Evolutionary conservation across 2,888 invertebrate species (phyloP).

Genomic region (Cordylochernes scorpioides): DNA sequence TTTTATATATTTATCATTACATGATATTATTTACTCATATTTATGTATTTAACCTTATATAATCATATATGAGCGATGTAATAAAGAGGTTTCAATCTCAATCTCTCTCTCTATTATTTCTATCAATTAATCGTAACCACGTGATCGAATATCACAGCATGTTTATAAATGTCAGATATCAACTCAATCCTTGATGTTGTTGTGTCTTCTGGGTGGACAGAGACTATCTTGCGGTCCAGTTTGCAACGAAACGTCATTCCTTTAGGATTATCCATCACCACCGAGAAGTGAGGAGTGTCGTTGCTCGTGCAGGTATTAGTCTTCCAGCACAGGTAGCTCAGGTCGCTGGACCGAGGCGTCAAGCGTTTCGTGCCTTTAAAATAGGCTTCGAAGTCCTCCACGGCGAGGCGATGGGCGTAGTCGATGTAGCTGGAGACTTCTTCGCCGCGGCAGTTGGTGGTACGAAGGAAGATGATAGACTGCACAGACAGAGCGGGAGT

Average conservation of each 20-base stretch:
- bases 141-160: too few relatives aligned
- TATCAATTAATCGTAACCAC: too few relatives aligned
- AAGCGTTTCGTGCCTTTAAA: slow-evolving; percentile 37
- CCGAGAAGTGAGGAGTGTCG: background rate
- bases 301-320: background rate
- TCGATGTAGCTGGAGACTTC: slow-evolving; percentile 67
- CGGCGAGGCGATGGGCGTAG: slow-evolving; percentile 37
- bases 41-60: too few relatives aligned
- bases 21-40: too few relatives aligned
- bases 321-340: slow-evolving; percentile 25
- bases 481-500: slow-evolving; percentile 9
- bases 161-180: too few relatives aligned
- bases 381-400: slow-evolving; percentile 47
- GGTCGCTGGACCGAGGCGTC: slow-evolving; percentile 37
- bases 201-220: too few relatives aligned
- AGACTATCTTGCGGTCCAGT: too few relatives aligned
- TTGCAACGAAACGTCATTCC: background rate
- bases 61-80: too few relatives aligned
- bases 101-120: too few relatives aligned
- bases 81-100: too few relatives aligned
- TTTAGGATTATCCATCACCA: background rate
- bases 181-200: too few relatives aligned
- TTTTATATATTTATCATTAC: too few relatives aligned
- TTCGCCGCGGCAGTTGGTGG: slow-evolving; percentile 37
- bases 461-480: slow-evolving; percentile 45